Percentiles rank a stretch among this genome's conserved stretches.
Evolutionary conservation across 2,113 vertebrate genomes (phyloP).

Genomic region (Thunnus thynnus): DNA sequence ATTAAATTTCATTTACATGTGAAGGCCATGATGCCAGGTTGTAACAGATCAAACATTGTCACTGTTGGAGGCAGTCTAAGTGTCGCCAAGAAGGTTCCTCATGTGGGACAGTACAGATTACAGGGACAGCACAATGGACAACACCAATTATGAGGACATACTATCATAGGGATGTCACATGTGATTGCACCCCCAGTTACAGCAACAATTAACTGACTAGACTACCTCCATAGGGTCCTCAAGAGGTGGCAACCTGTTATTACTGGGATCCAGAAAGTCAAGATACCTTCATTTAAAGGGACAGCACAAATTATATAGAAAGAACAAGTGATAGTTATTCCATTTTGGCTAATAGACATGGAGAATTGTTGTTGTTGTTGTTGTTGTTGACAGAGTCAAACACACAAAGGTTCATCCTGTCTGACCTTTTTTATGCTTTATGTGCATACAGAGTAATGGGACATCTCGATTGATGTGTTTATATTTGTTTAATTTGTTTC

Average conservation of each 20-base stretch:
- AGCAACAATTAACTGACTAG: slow-evolving; percentile 58
- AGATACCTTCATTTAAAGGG: slow-evolving; percentile 57
- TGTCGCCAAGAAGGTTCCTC: slow-evolving; percentile 43
- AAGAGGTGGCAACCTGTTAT: slow-evolving; percentile 42
- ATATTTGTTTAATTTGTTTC: slow-evolving; percentile 1
- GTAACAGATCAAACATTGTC: slow-evolving; percentile 55
- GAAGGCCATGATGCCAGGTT: slow-evolving; percentile 27
- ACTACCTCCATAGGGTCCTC: slow-evolving; percentile 33
- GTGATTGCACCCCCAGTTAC: slow-evolving; percentile 50
- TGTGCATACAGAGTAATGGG: background rate
- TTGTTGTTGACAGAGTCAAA: slow-evolving; percentile 20
- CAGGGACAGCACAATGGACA: slow-evolving; percentile 58
- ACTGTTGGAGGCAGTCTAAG: slow-evolving; percentile 46
- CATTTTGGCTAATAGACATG: slow-evolving; percentile 19
- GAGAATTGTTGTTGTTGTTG: background rate
- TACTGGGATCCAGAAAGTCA: slow-evolving; percentile 51
- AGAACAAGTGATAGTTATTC: slow-evolving; percentile 34
- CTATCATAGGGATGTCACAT: slow-evolving; percentile 58
- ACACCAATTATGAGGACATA: slow-evolving; percentile 66
- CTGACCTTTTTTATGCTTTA: no score
- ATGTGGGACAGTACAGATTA: slow-evolving; percentile 52
- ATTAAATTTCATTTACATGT: slow-evolving; percentile 58
- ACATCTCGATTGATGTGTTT: background rate
- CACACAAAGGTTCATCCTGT: background rate
- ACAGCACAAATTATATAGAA: slow-evolving; percentile 47